Evolutionary conservation across 2,888 invertebrate species (phyloP), one percentile per base, ranked within the genome.

Genomic region (Drosophila anomalata): DNA sequence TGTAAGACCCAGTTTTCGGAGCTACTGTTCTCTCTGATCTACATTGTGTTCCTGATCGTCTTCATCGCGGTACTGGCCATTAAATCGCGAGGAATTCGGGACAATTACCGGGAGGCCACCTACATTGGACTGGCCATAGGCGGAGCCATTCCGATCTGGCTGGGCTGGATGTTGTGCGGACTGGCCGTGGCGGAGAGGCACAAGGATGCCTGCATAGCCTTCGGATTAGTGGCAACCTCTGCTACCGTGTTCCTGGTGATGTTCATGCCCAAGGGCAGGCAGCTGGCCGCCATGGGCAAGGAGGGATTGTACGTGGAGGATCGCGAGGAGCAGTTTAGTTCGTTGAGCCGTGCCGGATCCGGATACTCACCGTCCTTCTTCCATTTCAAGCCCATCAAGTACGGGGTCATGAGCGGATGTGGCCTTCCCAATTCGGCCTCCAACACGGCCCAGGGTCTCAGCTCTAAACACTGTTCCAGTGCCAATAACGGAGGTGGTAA

Each of bases 261-360:
- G 98, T 98, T 98, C 92, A 95, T 97, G 92, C 96, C 98, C 33
- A 98, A 96, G 92, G 97, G 98, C 31, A 93, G 98, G 42, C 97
- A 98, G 88, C 92, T 98, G 86, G 97, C 97, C 0, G 97, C 97
- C 51, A 95, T 98, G 93, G 98, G 98, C 50, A 96, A 97, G 86
- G 97, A 97, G 89, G 97, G 96, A 12, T 94, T 96, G 75, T 96
- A 95, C 91, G 94, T 95, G 76, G 96, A 96, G 87, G 97, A 96
- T 91, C 93, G 96, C 69, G 96, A 96, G 80, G 97, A 97, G 81
- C 94, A 95, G 61, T 95, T 96, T 78, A 96, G 96, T 91, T 96
- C 96, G 55, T 92, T 96, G 79, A 95, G 95, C 89, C 93, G 94
- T 66, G 94, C 94, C 66, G 96, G 95, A 58, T 96, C 96, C 51